Percentiles rank a stretch among this genome's conserved stretches.
phyloP scores from a whole-genome alignment of 1,140 invertebrate species.

The Uloborus diversus region DNA sequence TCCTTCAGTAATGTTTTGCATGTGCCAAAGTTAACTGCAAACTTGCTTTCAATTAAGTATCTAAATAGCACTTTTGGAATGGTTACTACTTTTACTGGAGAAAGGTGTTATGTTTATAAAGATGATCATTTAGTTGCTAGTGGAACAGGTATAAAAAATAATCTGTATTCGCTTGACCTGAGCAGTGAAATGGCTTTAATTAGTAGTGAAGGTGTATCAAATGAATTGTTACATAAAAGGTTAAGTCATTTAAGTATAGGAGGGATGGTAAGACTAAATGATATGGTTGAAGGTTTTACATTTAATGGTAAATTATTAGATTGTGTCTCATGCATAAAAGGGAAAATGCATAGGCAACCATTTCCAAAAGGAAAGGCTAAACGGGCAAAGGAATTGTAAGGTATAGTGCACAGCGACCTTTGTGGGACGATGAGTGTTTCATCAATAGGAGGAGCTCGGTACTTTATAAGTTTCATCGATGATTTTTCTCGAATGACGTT shows the following conservation, averaged over 20 bases:
- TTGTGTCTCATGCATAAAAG: conserved; percentile 3
- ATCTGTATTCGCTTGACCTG: background rate
- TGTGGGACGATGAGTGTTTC: conserved; percentile 61
- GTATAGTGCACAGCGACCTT: conserved; percentile 63
- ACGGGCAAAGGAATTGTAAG: conserved; percentile 27
- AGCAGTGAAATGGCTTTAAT: background rate
- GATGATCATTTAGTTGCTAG: background rate
- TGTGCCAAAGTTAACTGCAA: background rate
- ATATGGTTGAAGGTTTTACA: conserved; percentile 5
- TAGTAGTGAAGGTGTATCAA: background rate
- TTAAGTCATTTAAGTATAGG: background rate
- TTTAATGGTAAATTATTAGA: background rate
- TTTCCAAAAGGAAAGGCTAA: conserved; percentile 4
- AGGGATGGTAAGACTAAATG: background rate
- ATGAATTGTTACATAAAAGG: background rate
- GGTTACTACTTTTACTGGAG: background rate
- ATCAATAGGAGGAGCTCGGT: conserved; percentile 62
- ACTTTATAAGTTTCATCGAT: conserved; percentile 65
- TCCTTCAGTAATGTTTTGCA: background rate
- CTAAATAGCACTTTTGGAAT: conserved; percentile 7
- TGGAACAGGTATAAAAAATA: background rate
- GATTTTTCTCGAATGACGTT: conserved; percentile 64
- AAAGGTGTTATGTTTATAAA: background rate
- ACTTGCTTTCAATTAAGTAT: conserved; percentile 7
- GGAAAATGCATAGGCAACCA: conserved; percentile 23